Percentiles rank a stretch among this genome's conserved stretches.
Evolutionary conservation across 2,113 vertebrate species (phyloP).

Genomic region (Atractosteus spatula): DNA sequence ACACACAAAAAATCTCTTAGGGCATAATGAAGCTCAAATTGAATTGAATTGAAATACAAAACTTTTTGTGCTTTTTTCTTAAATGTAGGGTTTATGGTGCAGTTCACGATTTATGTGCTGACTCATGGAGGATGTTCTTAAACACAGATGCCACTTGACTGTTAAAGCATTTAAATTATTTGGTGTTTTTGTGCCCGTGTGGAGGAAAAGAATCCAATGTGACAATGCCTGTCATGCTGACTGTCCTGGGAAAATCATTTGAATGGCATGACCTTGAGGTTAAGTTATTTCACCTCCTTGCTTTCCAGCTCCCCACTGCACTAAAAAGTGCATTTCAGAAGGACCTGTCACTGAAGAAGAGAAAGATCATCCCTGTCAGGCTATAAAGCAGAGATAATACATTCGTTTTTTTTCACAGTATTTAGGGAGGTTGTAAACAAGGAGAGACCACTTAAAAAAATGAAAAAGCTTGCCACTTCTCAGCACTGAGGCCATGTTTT

Average conservation of each 20-base stretch:
- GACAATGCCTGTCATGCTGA: constrained; percentile 39
- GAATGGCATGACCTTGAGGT: constrained; percentile 43
- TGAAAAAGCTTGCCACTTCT: too few relatives aligned
- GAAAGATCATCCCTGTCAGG: constrained; percentile 9
- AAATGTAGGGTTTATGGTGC: too few relatives aligned
- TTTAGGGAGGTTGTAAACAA: not conserved
- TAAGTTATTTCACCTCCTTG: constrained; percentile 56
- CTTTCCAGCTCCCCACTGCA: constrained; percentile 17
- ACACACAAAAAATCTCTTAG: too few relatives aligned
- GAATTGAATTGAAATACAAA: too few relatives aligned
- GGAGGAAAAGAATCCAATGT: constrained; percentile 21
- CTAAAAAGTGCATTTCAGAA: not conserved
- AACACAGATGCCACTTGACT: constrained; percentile 14
- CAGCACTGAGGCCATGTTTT: too few relatives aligned
- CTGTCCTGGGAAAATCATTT: constrained; percentile 38
- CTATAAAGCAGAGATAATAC: not conserved
- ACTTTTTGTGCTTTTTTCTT: too few relatives aligned
- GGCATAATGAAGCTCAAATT: too few relatives aligned
- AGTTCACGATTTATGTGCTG: constrained; percentile 6
- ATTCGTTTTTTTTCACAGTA: not conserved
- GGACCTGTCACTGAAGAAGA: constrained; percentile 1
- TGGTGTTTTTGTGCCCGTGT: not conserved
- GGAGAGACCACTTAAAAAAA: not conserved
- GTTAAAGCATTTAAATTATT: constrained; percentile 14
- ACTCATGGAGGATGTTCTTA: not conserved